Evolutionary conservation across 2,797 vertebrate genomes (phyloP).

Genomic region (Sebastes ruberrimus): DNA sequence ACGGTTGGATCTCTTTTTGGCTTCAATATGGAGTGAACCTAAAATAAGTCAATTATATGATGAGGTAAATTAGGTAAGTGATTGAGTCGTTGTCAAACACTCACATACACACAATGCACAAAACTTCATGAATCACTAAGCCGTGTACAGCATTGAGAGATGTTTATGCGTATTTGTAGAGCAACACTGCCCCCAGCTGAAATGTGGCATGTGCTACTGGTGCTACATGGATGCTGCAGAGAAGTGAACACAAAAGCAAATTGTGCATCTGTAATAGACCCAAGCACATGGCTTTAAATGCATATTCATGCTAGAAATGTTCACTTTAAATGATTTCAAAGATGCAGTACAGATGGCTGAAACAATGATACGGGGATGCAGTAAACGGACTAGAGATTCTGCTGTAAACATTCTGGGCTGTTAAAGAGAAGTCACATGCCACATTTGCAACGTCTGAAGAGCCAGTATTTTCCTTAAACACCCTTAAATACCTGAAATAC

Average conservation of each 20-base stretch:
- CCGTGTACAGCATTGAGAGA: background rate
- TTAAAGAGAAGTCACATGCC: background rate
- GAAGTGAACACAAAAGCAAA: background rate
- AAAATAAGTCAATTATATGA: slow-evolving; percentile 52
- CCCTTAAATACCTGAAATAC: background rate
- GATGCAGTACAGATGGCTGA: background rate
- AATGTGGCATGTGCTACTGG: slow-evolving; percentile 15
- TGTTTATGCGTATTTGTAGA: slow-evolving; percentile 44
- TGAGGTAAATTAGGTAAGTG: slow-evolving; percentile 50
- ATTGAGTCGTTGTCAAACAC: slow-evolving; percentile 26
- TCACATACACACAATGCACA: background rate
- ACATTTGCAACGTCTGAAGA: background rate
- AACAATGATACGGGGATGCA: background rate
- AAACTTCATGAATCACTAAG: slow-evolving; percentile 15
- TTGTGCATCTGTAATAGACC: background rate
- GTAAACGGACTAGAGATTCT: background rate
- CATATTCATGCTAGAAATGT: background rate
- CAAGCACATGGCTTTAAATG: background rate
- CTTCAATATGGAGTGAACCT: slow-evolving; percentile 39
- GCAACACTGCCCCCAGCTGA: slow-evolving; percentile 77
- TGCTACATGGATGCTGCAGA: background rate
- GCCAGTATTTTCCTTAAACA: background rate
- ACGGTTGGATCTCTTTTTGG: slow-evolving; percentile 22
- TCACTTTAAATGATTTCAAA: background rate
- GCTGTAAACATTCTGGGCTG: background rate